Evolutionary conservation across 2,113 vertebrate genomes (phyloP), one percentile per base, ranked within the genome.

Genomic region (Triplophysa siluroides): DNA sequence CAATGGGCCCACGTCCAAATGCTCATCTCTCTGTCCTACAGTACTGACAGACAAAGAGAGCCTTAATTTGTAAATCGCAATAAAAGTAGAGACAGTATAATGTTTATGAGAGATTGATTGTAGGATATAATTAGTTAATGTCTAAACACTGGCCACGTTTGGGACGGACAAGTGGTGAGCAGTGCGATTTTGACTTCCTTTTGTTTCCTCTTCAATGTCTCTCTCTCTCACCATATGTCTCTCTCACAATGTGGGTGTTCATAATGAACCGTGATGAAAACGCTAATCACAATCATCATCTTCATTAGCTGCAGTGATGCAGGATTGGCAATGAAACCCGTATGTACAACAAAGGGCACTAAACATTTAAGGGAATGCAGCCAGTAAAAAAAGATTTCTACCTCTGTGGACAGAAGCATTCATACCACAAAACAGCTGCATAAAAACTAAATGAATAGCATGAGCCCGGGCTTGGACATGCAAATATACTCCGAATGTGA

Each of bases 111-210:
- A 73, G 33, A 29, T 43, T 61, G 64, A 76, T 43, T 72, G 60
- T 38, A n/a, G 73, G 45, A 73, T 66, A 83, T 78, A 67, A 80
- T 67, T 61, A 77, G 74, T 43, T 69, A 58, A 45, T 74, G 65
- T 58, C 14, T 70, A 74, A 67, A 83, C 56, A 52, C 16, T 3
- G 29, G 19, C 7, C 75, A n/a, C n/a, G 29, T 54, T 70, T 58
- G 50, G 19, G 47, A 52, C 1, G 47, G 19, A 56, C 18, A 60
- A 60, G 33, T 11, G 54, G 29, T 9, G 19, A 41, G 3, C 43
- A 75, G 43, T 52, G 14, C 21, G 56, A 10, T 61, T 74, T 61
- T 60, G 8, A 60, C 29, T 38, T 54, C n/a, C 8, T 58, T 6
- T 58, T 21, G 19, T 21, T 73, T 29, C 29, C 11, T 56, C 9